Evolutionary conservation across 1,140 invertebrate species (phyloP).

Genomic region (Plectrocnemia conspersa): DNA sequence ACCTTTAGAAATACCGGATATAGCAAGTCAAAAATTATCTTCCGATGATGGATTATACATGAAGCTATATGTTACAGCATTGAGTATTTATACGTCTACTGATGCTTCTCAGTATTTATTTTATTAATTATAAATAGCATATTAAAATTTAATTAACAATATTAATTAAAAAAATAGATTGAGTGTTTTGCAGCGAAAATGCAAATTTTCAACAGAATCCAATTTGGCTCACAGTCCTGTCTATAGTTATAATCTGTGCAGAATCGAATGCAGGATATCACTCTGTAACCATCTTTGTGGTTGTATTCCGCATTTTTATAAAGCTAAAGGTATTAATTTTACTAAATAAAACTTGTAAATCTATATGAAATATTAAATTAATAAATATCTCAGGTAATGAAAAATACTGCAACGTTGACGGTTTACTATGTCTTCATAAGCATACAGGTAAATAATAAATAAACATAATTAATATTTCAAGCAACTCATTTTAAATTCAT

Average conservation of each 20-base stretch:
- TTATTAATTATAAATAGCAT: conserved; percentile 7
- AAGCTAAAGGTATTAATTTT: conserved; percentile 33
- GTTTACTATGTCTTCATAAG: conserved; percentile 56
- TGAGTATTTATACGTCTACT: conserved; percentile 46
- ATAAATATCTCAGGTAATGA: conserved; percentile 48
- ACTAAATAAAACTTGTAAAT: neutral
- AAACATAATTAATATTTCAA: no score
- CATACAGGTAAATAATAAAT: conserved; percentile 51
- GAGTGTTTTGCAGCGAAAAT: conserved; percentile 57
- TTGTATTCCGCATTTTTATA: conserved; percentile 63
- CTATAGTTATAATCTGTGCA: conserved; percentile 61
- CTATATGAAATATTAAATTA: conserved; percentile 13
- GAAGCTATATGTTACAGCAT: conserved; percentile 48
- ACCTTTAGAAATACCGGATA: conserved; percentile 54
- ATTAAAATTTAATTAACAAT: conserved; percentile 14
- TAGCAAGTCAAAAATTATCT: conserved; percentile 50
- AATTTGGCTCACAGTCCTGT: conserved; percentile 56
- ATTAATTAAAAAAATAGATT: conserved; percentile 43
- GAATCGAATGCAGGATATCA: conserved; percentile 60
- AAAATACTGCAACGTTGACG: conserved; percentile 55
- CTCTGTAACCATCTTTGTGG: conserved; percentile 55
- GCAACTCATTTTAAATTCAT: no score
- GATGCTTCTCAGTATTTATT: conserved; percentile 44
- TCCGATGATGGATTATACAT: conserved; percentile 48
- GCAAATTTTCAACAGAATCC: conserved; percentile 60